Evolutionary conservation across 2,888 invertebrate species (phyloP).

Genomic region (Polyommatus icarus): DNA sequence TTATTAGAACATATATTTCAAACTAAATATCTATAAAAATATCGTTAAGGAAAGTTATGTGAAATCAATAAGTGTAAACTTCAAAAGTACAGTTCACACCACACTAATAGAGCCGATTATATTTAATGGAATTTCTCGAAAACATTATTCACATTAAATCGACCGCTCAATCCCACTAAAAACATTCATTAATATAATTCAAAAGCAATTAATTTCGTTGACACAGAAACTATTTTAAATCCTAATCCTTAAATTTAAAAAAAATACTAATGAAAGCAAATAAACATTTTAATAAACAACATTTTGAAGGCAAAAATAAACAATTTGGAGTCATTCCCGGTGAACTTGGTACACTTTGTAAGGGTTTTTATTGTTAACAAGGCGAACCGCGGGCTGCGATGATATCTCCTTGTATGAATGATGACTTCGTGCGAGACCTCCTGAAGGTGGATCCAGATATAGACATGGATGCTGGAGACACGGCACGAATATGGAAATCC

Average conservation of each 20-base stretch:
- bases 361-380: conserved; percentile 80
- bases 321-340: conserved; percentile 41
- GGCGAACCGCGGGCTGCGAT: conserved; percentile 73
- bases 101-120: conserved; percentile 2
- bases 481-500: conserved; percentile 73
- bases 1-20: conserved; percentile 6
- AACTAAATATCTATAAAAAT: conserved; percentile 2
- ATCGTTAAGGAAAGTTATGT: background rate
- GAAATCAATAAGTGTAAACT: conserved; percentile 7
- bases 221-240: background rate
- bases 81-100: conserved; percentile 6
- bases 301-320: background rate
- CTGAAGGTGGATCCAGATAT: conserved; percentile 66
- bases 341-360: conserved; percentile 70
- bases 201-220: background rate
- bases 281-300: background rate
- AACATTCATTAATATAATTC: conserved; percentile 1
- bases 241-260: background rate
- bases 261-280: background rate
- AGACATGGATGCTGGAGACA: conserved; percentile 66
- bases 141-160: conserved; percentile 33
- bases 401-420: conserved; percentile 79
- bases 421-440: conserved; percentile 78
- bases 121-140: conserved; percentile 11
- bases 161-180: background rate